A percentile compares a stretch with the other conserved stretches of the same genome.
These are phyloP conservation scores for Alviniconcha marisindica DNA, from an alignment of 1,140 invertebrate genomes.

Conservation along the genomic window DNA sequence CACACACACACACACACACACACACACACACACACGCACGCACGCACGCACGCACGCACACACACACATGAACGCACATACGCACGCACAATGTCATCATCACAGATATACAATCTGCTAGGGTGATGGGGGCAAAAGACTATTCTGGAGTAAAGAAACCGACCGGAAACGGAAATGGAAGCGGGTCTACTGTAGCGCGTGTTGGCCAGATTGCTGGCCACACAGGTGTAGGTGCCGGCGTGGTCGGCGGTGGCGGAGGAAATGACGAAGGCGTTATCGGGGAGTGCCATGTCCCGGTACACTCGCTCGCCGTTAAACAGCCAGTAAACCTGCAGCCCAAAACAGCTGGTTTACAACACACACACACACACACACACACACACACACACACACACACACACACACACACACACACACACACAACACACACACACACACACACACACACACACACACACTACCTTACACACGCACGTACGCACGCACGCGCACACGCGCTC, in stretches of 20 bases:
- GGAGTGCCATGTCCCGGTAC: neutral
- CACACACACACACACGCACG: constrained; percentile 2
- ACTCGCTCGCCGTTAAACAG: constrained; percentile 18
- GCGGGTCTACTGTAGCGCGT: constrained; percentile 30
- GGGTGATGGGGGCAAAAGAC: too few relatives aligned
- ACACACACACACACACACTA: too few relatives aligned
- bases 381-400: neutral
- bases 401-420: too few relatives aligned
- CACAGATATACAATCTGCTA: neutral
- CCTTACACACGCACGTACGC: too few relatives aligned
- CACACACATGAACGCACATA: constrained; percentile 3
- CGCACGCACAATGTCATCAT: neutral
- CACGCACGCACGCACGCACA: neutral
- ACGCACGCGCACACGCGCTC: too few relatives aligned
- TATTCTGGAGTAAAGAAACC: neutral
- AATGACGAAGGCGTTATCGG: neutral
- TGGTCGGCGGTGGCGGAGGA: neutral
- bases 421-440: too few relatives aligned
- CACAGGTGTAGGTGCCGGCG: constrained; percentile 28
- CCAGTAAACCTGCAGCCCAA: constrained; percentile 42
- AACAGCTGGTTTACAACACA: too few relatives aligned
- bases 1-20: neutral
- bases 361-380: neutral
- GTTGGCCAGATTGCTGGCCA: constrained; percentile 28
- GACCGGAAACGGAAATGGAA: neutral